phyloP scores from a whole-genome alignment of 2,113 vertebrate genomes.

The Antechinus flavipes region DNA sequence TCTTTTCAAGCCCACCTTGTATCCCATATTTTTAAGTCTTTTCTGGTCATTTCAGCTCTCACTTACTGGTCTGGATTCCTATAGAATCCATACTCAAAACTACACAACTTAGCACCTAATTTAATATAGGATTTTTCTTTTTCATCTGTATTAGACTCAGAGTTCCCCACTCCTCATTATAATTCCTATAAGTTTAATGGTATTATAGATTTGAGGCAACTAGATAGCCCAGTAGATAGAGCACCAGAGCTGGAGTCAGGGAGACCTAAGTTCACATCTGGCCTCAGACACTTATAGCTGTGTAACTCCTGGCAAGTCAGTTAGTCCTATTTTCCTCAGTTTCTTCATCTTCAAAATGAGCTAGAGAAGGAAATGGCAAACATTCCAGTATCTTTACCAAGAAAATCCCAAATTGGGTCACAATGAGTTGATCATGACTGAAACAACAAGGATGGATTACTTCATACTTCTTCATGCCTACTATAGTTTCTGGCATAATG shows the following conservation, averaged over 20 bases:
- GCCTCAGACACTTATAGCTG: neutral
- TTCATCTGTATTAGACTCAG: neutral
- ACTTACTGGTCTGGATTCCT: neutral
- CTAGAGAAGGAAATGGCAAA: neutral
- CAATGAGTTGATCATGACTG: too few relatives aligned
- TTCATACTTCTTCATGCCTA: too few relatives aligned
- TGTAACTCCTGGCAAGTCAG: neutral
- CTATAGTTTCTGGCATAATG: too few relatives aligned
- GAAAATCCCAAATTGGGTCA: too few relatives aligned
- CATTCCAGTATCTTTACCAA: neutral
- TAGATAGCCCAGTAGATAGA: neutral
- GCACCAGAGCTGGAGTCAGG: neutral
- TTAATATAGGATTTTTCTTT: neutral
- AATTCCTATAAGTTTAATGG: neutral
- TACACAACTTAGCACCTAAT: neutral
- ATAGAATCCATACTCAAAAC: neutral
- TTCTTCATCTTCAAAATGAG: neutral
- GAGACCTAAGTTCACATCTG: neutral
- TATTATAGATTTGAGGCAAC: neutral
- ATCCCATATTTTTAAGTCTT: neutral
- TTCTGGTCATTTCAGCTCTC: neutral
- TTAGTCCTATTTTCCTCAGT: neutral
- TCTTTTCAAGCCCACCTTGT: neutral
- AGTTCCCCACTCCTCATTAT: neutral
- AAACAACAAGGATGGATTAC: too few relatives aligned